Evolutionary conservation across 2,113 vertebrate genomes (phyloP).

Genomic region (Athene noctua): DNA sequence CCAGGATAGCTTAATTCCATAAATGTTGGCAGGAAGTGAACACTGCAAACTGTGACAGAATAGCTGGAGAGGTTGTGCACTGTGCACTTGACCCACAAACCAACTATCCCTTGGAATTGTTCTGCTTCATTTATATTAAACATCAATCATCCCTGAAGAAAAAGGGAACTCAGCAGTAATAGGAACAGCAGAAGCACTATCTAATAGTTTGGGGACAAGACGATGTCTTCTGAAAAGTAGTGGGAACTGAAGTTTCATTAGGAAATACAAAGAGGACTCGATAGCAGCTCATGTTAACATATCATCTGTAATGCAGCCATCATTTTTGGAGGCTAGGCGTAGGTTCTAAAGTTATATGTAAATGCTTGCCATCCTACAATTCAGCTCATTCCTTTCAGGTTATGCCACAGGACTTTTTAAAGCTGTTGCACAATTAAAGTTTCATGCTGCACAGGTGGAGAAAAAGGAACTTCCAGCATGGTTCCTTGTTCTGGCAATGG

Average conservation of each 20-base stretch:
- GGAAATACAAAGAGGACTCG: background rate
- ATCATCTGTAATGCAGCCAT: background rate
- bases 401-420: background rate
- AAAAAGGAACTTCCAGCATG: conserved; percentile 8
- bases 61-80: background rate
- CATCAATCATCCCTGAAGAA: background rate
- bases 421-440: conserved; percentile 18
- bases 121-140: background rate
- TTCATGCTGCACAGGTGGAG: conserved; percentile 14
- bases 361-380: background rate
- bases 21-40: background rate
- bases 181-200: background rate
- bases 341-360: background rate
- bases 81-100: background rate
- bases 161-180: background rate
- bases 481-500: background rate
- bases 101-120: background rate
- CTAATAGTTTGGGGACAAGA: background rate
- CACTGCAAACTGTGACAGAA: background rate
- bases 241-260: background rate
- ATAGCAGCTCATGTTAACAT: background rate
- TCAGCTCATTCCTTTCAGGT: background rate
- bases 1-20: background rate
- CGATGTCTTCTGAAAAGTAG: background rate
- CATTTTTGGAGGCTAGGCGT: background rate